phyloP scores from a whole-genome alignment of 2,797 vertebrate genomes.

The Philypnodon macrostomus region DNA sequence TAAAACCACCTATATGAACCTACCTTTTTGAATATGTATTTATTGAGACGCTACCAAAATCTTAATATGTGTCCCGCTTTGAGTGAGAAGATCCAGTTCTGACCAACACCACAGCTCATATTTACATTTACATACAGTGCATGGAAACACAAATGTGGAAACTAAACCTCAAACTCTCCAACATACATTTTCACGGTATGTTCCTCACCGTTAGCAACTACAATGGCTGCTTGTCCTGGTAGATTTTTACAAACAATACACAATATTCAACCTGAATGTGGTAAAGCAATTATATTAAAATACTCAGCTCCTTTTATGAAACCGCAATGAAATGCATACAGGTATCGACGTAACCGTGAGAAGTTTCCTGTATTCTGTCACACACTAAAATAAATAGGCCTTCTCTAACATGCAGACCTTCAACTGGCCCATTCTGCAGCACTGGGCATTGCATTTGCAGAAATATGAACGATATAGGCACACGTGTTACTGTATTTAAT shows the following conservation, averaged over 20 bases:
- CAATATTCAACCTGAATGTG: slow-evolving; percentile 32
- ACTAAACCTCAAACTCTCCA: not conserved
- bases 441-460: slow-evolving; percentile 17
- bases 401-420: slow-evolving; percentile 48
- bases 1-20: no score
- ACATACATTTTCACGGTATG: not conserved
- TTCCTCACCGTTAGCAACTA: not conserved
- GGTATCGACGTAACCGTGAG: slow-evolving; percentile 20
- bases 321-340: slow-evolving; percentile 18
- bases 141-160: not conserved
- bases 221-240: slow-evolving; percentile 1
- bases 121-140: not conserved
- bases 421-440: slow-evolving; percentile 30
- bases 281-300: slow-evolving; percentile 20
- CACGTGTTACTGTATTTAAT: slow-evolving; percentile 51
- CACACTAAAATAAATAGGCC: slow-evolving; percentile 49
- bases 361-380: slow-evolving; percentile 44
- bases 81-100: no score
- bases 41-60: no score
- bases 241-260: slow-evolving; percentile 4
- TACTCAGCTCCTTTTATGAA: slow-evolving; percentile 20
- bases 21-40: no score
- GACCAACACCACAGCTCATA: no score
- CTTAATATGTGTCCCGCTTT: no score
- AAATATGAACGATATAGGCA: slow-evolving; percentile 36